These are phyloP conservation scores for Eupithecia centaureata DNA, from an alignment of 2,888 invertebrate genomes.

Conservation along the genomic window DNA sequence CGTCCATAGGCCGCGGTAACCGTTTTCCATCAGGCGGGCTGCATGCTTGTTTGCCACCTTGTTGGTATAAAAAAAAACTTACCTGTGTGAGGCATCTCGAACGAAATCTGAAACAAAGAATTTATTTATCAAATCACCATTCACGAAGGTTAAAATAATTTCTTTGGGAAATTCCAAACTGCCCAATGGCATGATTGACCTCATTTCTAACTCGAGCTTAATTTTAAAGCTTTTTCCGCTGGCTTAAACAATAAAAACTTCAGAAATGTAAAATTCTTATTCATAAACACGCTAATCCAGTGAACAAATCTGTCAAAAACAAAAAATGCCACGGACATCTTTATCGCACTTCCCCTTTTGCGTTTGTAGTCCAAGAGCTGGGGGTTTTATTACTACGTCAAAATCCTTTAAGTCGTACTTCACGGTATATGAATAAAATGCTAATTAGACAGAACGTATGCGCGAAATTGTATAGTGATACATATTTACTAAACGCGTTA, in stretches of 20 bases:
- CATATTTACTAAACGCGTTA: background rate
- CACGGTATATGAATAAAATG: background rate
- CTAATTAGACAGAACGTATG: background rate
- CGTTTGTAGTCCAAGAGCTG: slow-evolving; percentile 15
- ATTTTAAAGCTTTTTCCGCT: slow-evolving; percentile 35
- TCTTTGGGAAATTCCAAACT: slow-evolving; percentile 30
- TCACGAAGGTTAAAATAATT: slow-evolving; percentile 8
- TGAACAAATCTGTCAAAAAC: slow-evolving; percentile 53
- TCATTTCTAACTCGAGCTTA: slow-evolving; percentile 37
- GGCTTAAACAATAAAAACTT: slow-evolving; percentile 42
- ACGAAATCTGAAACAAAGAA: slow-evolving; percentile 44
- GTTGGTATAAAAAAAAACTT: slow-evolving; percentile 40
- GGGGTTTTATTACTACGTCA: slow-evolving; percentile 11
- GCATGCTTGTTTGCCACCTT: no score
- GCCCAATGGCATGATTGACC: slow-evolving; percentile 42
- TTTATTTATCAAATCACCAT: slow-evolving; percentile 21
- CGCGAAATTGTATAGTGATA: background rate
- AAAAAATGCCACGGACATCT: slow-evolving; percentile 72
- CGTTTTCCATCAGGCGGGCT: no score
- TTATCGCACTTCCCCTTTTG: slow-evolving; percentile 61
- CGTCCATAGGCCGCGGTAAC: no score
- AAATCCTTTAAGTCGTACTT: background rate
- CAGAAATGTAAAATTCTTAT: slow-evolving; percentile 40
- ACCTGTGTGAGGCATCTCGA: slow-evolving; percentile 78
- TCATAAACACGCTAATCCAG: slow-evolving; percentile 54